A percentile compares a stretch with the other conserved stretches of the same genome.
Conservation (phyloP, 2,113 vertebrate genomes). For the Brachyhypopomus gauderio region DNA sequence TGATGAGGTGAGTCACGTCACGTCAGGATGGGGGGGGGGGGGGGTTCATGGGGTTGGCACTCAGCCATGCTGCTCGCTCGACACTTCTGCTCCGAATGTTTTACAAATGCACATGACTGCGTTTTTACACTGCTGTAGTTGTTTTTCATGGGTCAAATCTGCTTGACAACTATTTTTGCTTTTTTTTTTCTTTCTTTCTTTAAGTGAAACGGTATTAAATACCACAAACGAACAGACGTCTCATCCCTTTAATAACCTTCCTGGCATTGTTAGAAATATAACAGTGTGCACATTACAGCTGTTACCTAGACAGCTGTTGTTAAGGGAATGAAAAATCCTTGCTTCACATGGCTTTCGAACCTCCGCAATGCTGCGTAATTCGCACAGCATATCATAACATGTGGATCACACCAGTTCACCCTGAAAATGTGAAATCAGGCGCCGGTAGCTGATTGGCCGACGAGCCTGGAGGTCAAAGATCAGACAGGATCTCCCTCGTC, state of each 20-base stretch:
- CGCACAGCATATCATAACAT: conserved; percentile 10
- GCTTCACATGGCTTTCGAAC: background rate
- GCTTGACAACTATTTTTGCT: no score
- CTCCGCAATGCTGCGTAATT: conserved; percentile 19
- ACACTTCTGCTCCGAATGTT: no score
- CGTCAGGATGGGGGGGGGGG: no score
- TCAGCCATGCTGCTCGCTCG: no score
- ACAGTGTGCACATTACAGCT: background rate
- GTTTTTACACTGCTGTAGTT: no score
- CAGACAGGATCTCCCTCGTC: conserved; percentile 59
- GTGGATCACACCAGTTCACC: background rate
- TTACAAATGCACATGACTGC: no score
- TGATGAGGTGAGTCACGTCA: no score
- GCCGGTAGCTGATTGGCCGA: conserved; percentile 50
- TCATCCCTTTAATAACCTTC: no score
- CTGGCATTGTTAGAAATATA: background rate
- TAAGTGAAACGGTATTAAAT: background rate
- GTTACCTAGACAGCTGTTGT: conserved; percentile 15
- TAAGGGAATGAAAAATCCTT: conserved; percentile 44
- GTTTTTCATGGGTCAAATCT: no score
- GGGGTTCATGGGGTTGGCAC: no score
- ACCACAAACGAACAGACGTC: background rate
- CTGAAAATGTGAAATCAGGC: background rate
- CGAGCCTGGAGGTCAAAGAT: conserved; percentile 63
- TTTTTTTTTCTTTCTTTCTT: background rate